Percentiles rank a stretch among this genome's conserved stretches.
These are phyloP conservation scores for Timema podura DNA, from an alignment of 2,888 invertebrate species.

Conservation along the genomic window DNA sequence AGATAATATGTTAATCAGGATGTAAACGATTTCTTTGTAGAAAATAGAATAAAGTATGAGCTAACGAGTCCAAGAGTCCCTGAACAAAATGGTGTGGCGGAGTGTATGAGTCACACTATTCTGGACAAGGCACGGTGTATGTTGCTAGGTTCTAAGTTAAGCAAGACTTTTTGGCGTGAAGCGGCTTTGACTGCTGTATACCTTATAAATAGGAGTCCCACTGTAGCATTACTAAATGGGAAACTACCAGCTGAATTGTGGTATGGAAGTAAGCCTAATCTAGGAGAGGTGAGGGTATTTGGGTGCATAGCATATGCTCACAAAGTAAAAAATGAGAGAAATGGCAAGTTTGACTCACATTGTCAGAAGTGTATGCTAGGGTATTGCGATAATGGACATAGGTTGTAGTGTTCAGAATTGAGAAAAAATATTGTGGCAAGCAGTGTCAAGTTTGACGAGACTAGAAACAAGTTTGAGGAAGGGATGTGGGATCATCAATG, in stretches of 20 bases:
- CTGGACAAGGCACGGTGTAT: slow-evolving; percentile 9
- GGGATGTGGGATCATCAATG: slow-evolving; percentile 2
- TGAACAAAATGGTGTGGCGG: slow-evolving; percentile 9
- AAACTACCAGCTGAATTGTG: slow-evolving; percentile 11
- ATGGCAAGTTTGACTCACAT: neutral
- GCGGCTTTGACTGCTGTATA: slow-evolving; percentile 3
- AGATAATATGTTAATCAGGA: slow-evolving; percentile 9
- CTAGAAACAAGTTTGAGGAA: slow-evolving; percentile 10
- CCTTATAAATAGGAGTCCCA: slow-evolving; percentile 2
- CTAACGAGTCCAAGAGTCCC: neutral
- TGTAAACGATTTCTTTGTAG: neutral
- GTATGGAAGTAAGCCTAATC: slow-evolving; percentile 1
- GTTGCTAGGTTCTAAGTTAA: slow-evolving; percentile 9
- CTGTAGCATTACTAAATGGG: neutral
- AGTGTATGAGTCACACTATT: neutral
- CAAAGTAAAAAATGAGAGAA: slow-evolving; percentile 12
- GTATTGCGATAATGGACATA: slow-evolving; percentile 3
- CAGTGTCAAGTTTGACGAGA: neutral
- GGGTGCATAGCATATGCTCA: slow-evolving; percentile 10
- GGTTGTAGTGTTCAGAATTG: slow-evolving; percentile 9
- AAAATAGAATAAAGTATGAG: slow-evolving; percentile 11
- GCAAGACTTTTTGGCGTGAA: slow-evolving; percentile 1
- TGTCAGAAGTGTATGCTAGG: neutral
- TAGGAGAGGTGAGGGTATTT: neutral
- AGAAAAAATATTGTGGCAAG: neutral